A percentile compares a stretch with the other conserved stretches of the same genome.
These are phyloP conservation scores for Amazona ochrocephala DNA, from an alignment of 2,797 vertebrate species.

Conservation along the genomic window DNA sequence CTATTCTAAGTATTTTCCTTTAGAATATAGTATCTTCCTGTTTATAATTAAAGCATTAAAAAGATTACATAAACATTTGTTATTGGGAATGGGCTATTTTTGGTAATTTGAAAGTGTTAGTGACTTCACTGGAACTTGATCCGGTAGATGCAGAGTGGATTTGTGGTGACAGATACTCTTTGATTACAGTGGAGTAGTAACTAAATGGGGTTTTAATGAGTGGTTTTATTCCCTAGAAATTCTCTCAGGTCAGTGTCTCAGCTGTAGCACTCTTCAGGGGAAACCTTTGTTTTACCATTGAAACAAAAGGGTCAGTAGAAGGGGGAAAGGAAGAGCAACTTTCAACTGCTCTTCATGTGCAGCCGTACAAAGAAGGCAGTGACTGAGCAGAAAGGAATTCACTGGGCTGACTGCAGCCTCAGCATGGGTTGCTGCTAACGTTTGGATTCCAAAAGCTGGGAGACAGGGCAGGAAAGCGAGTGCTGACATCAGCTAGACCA, in stretches of 20 bases:
- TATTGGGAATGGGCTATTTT: background rate
- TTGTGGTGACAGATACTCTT: background rate
- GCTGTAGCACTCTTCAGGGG: background rate
- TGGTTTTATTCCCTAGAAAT: background rate
- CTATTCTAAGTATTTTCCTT: background rate
- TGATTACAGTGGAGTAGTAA: background rate
- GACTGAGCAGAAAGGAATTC: conserved; percentile 59
- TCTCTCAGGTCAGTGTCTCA: background rate
- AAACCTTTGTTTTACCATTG: background rate
- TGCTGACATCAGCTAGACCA: conserved; percentile 72
- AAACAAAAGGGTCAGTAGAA: background rate
- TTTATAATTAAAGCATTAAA: background rate
- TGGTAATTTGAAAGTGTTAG: background rate
- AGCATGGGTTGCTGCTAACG: conserved; percentile 77
- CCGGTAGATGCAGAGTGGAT: background rate
- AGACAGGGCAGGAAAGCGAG: background rate
- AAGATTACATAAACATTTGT: background rate
- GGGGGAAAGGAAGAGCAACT: background rate
- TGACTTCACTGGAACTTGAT: background rate
- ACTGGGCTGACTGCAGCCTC: conserved; percentile 76
- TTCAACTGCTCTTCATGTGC: background rate
- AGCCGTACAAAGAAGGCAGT: background rate
- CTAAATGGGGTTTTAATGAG: background rate
- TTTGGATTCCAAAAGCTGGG: conserved; percentile 64
- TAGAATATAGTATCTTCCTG: background rate